These are phyloP conservation scores for Sycophaga agraensis DNA, from an alignment of 1,140 invertebrate genomes.

Conservation along the genomic window DNA sequence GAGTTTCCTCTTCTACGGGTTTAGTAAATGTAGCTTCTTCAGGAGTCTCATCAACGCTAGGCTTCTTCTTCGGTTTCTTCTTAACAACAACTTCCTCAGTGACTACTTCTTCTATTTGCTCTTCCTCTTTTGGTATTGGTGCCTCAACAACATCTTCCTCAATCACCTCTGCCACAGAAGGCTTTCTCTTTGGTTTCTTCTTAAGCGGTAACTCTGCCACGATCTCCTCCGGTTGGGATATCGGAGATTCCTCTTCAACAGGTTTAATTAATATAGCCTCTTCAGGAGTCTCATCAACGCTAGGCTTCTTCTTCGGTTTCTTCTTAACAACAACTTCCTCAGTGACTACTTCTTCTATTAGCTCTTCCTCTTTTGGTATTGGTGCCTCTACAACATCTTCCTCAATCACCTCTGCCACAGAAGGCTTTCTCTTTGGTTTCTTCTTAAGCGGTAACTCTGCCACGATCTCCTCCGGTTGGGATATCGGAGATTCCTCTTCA, in stretches of 20 bases:
- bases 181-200: conserved; percentile 39
- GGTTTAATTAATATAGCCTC: conserved; percentile 27
- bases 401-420: conserved; percentile 35
- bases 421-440: conserved; percentile 36
- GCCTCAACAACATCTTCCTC: conserved; percentile 42
- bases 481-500: too few species aligned
- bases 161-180: conserved; percentile 34
- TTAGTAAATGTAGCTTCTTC: conserved; percentile 36
- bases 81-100: conserved; percentile 35
- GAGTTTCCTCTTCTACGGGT: conserved; percentile 35
- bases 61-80: conserved; percentile 46
- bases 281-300: conserved; percentile 30
- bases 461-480: too few species aligned
- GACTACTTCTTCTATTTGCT: conserved; percentile 44
- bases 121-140: conserved; percentile 30
- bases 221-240: not conserved
- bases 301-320: conserved; percentile 36
- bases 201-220: conserved; percentile 33
- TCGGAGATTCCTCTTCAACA: conserved; percentile 37
- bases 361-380: conserved; percentile 35
- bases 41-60: conserved; percentile 32
- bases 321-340: conserved; percentile 42
- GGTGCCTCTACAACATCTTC: conserved; percentile 56
- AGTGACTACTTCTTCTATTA: conserved; percentile 36
- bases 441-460: conserved; percentile 43